Evolutionary conservation across 2,113 vertebrate genomes (phyloP).

Genomic region (Salvelinus sp.): DNA sequence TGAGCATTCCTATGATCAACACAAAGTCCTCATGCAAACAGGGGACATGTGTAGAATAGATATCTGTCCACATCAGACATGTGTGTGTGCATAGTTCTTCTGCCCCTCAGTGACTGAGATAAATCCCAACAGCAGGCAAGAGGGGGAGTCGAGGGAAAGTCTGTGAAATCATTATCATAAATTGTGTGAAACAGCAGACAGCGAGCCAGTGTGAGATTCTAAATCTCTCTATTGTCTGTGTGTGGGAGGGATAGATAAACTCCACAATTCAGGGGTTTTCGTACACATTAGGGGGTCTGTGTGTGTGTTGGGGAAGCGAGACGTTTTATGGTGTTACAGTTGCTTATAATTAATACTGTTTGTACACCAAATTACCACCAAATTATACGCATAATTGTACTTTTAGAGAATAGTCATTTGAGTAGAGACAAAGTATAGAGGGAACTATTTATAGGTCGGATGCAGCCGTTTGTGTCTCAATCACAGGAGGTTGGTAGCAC

Average conservation of each 20-base stretch:
- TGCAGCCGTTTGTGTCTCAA: no score
- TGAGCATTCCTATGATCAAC: background rate
- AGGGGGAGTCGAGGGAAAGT: background rate
- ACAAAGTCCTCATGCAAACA: background rate
- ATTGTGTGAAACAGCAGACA: constrained; percentile 21
- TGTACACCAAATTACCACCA: no score
- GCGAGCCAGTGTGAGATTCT: constrained; percentile 26
- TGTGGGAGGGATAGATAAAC: constrained; percentile 34
- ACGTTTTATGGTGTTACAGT: constrained; percentile 8
- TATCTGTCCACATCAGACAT: constrained; percentile 2
- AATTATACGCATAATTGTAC: constrained; percentile 16
- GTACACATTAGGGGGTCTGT: background rate
- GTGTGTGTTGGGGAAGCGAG: constrained; percentile 5
- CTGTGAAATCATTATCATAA: constrained; percentile 41
- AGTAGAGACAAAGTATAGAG: constrained; percentile 23
- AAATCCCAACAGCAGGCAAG: constrained; percentile 15
- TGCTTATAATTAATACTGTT: constrained; percentile 39
- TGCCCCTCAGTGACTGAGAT: constrained; percentile 21
- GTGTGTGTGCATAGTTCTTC: constrained; percentile 28
- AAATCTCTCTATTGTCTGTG: constrained; percentile 39
- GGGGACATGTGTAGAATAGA: background rate
- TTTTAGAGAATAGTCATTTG: constrained; percentile 43
- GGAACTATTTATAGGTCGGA: no score
- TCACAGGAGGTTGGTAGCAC: no score
- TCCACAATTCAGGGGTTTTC: constrained; percentile 6